Evolutionary conservation across 2,113 vertebrate species (phyloP).

Genomic region (Glaucomys volans): DNA sequence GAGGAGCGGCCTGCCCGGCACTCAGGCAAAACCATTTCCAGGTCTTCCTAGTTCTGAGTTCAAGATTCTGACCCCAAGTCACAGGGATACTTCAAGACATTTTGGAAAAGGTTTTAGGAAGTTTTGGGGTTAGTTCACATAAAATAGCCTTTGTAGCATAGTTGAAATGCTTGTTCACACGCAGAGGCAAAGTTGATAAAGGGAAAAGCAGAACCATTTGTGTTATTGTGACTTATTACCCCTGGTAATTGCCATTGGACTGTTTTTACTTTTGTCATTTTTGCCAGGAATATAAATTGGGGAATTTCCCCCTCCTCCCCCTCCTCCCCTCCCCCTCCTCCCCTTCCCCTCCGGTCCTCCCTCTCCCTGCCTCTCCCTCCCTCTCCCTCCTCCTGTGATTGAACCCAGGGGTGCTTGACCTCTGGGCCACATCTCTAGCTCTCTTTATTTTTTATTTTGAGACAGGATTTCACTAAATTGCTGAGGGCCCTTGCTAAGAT

Average conservation of each 20-base stretch:
- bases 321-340: no score
- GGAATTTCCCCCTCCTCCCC: no score
- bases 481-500: no score
- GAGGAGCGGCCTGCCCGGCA: background rate
- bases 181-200: background rate
- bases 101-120: slow-evolving; percentile 15
- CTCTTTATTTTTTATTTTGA: no score
- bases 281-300: slow-evolving; percentile 32
- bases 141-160: slow-evolving; percentile 1
- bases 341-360: no score
- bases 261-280: background rate
- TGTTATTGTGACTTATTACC: background rate
- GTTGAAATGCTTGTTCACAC: background rate
- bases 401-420: no score
- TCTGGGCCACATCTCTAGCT: no score
- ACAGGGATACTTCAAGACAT: background rate
- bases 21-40: background rate
- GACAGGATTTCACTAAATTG: no score
- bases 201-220: background rate
- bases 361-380: no score
- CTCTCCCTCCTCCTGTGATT: no score
- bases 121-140: background rate
- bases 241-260: background rate
- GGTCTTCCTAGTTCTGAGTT: background rate
- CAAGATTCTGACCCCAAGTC: background rate